Evolutionary conservation across 2,888 invertebrate genomes (phyloP).

Genomic region (Chaitophorus viminalis): DNA sequence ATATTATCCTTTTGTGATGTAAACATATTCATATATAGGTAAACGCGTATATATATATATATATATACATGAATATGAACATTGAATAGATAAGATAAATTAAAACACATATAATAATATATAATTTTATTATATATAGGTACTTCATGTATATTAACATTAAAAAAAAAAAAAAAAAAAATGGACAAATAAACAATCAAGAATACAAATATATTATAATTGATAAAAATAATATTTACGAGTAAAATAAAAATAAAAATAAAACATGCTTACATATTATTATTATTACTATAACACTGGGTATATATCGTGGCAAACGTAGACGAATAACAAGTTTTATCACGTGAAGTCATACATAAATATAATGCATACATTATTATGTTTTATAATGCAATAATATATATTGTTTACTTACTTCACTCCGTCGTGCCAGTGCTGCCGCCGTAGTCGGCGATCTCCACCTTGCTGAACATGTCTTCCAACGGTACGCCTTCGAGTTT

Average conservation of each 20-base stretch:
- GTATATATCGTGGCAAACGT: constrained; percentile 56
- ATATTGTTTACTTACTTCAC: constrained; percentile 20
- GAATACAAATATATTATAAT: not conserved
- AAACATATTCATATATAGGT: constrained; percentile 4
- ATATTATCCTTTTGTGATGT: constrained; percentile 18
- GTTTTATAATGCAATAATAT: no score
- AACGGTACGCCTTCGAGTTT: constrained; percentile 52
- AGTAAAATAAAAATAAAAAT: constrained; percentile 16
- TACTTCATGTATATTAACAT: not conserved
- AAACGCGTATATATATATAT: no score
- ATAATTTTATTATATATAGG: constrained; percentile 2
- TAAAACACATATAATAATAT: constrained; percentile 17
- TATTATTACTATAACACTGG: constrained; percentile 35
- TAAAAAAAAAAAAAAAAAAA: not conserved
- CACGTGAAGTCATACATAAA: constrained; percentile 8
- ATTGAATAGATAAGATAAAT: constrained; percentile 11
- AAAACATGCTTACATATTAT: constrained; percentile 2
- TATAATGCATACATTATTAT: no score
- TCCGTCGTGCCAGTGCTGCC: constrained; percentile 32
- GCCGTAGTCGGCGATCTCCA: constrained; percentile 63
- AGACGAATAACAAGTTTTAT: constrained; percentile 45
- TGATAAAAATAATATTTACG: constrained; percentile 5
- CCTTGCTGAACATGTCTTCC: constrained; percentile 62
- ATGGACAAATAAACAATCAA: no score
- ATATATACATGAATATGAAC: no score